Evolutionary conservation across 2,113 vertebrate genomes (phyloP).

Genomic region (Heteronetta atricapilla): DNA sequence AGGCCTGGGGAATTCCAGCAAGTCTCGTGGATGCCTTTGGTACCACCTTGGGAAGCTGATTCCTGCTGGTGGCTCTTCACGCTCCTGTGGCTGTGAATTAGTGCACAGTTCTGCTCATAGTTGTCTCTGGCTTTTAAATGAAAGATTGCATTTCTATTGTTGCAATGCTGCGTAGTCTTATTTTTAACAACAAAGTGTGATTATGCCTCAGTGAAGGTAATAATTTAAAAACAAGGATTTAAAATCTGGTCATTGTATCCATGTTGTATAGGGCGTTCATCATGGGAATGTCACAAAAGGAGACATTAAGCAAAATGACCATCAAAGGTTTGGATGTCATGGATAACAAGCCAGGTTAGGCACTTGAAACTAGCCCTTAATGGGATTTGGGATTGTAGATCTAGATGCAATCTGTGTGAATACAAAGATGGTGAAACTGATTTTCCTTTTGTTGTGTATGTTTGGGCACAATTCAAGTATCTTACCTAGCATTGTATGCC

Average conservation of each 20-base stretch:
- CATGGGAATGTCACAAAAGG: background rate
- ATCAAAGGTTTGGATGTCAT: background rate
- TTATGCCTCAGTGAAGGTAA: background rate
- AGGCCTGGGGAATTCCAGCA: background rate
- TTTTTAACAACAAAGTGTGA: background rate
- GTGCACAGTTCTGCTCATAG: background rate
- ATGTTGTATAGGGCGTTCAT: background rate
- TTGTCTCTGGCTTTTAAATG: background rate
- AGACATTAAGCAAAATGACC: background rate
- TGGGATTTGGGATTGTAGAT: background rate
- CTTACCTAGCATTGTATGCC: background rate
- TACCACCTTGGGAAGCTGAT: background rate
- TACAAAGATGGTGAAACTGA: background rate
- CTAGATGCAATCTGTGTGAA: background rate
- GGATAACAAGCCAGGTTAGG: background rate
- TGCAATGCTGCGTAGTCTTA: background rate
- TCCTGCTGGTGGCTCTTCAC: background rate
- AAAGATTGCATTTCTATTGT: background rate
- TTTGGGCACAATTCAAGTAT: background rate
- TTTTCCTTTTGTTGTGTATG: background rate
- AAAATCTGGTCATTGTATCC: background rate
- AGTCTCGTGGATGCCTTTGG: background rate
- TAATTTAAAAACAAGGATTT: background rate
- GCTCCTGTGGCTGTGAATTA: rapidly evolving
- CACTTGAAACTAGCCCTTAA: background rate